Evolutionary conservation across 2,888 invertebrate species (phyloP).

Genomic region (Congeria kusceri): DNA sequence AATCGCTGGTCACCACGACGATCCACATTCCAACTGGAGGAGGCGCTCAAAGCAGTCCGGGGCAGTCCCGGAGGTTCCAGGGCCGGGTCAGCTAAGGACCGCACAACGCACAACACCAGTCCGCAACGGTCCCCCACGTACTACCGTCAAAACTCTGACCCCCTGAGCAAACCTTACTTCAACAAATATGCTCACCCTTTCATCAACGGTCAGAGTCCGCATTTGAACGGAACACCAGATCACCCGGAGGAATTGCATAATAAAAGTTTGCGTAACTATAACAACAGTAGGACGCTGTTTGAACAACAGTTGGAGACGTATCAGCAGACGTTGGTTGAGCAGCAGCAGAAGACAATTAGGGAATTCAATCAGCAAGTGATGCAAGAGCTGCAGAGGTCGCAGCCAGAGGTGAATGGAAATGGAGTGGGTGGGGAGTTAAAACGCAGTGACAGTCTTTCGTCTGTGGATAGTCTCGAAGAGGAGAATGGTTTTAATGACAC

Average conservation of each 20-base stretch:
- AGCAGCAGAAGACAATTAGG: constrained; percentile 77
- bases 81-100: constrained; percentile 48
- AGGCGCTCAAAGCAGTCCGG: constrained; percentile 76
- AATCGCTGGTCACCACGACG: constrained; percentile 60
- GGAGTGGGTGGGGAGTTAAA: constrained; percentile 46
- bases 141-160: constrained; percentile 69
- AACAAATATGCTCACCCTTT: constrained; percentile 70
- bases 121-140: constrained; percentile 35
- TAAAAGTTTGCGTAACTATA: constrained; percentile 78
- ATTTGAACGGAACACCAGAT: constrained; percentile 7
- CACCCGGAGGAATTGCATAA: constrained; percentile 72
- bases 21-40: constrained; percentile 69
- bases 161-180: constrained; percentile 73
- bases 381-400: constrained; percentile 67
- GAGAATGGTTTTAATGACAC: constrained; percentile 54
- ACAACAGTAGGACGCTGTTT: constrained; percentile 80
- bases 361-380: constrained; percentile 80
- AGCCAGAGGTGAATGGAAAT: constrained; percentile 24
- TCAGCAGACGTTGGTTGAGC: constrained; percentile 76
- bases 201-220: constrained; percentile 32
- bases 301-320: constrained; percentile 82
- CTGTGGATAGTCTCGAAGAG: constrained; percentile 79
- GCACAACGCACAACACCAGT: constrained; percentile 40
- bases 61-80: constrained; percentile 70
- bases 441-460: constrained; percentile 74